Evolutionary conservation across 2,888 invertebrate genomes (phyloP).

Genomic region (Punctoribates punctum): DNA sequence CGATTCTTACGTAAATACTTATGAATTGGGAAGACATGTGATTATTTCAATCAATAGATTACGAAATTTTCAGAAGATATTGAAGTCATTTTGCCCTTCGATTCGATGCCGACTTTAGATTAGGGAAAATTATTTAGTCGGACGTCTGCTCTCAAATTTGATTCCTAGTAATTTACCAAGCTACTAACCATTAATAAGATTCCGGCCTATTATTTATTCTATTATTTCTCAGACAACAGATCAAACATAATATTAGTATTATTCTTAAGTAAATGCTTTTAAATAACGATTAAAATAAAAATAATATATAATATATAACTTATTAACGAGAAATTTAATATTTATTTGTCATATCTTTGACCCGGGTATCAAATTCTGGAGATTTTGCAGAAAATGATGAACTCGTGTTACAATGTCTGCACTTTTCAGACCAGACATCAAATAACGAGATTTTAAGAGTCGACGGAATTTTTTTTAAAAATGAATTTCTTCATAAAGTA

Average conservation of each 20-base stretch:
- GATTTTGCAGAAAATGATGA: not conserved
- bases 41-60: not conserved
- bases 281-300: too few relatives aligned
- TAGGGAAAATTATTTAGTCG: too few relatives aligned
- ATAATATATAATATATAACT: too few relatives aligned
- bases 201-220: too few relatives aligned
- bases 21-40: not conserved
- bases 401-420: not conserved
- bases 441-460: not conserved
- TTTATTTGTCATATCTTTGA: too few relatives aligned
- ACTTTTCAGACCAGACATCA: not conserved
- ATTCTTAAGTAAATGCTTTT: too few relatives aligned
- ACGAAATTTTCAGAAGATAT: not conserved
- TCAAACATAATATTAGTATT: too few relatives aligned
- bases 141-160: not conserved
- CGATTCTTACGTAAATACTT: constrained; percentile 16
- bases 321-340: too few relatives aligned
- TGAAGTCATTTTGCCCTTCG: not conserved
- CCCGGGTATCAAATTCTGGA: too few relatives aligned
- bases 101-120: not conserved
- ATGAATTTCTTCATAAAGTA: not conserved
- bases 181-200: too few relatives aligned
- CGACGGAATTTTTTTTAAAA: not conserved
- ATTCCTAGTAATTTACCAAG: too few relatives aligned
- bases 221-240: too few relatives aligned